A percentile compares a stretch with the other conserved stretches of the same genome.
These are phyloP conservation scores for Leucopsar rothschildi DNA, from an alignment of 2,113 vertebrate species.

Conservation along the genomic window DNA sequence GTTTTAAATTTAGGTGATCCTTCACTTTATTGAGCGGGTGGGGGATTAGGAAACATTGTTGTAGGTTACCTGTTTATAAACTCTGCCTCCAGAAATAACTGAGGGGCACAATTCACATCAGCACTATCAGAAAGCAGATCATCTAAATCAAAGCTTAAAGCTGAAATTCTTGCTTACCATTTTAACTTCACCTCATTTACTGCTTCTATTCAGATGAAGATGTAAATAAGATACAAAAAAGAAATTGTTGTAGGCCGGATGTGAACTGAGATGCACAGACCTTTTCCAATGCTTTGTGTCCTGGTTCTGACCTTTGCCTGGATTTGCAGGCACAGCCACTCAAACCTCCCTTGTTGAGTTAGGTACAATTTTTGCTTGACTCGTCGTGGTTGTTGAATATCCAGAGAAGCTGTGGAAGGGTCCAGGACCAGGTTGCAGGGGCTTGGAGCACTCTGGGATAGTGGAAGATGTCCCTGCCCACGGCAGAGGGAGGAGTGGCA, in stretches of 20 bases:
- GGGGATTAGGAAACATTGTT: constrained; percentile 37
- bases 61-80: constrained; percentile 48
- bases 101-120: background rate
- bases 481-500: background rate
- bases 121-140: constrained; percentile 14
- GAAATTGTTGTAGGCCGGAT: background rate
- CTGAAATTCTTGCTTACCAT: constrained; percentile 13
- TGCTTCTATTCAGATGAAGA: constrained; percentile 11
- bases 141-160: constrained; percentile 1
- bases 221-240: constrained; percentile 26
- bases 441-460: background rate
- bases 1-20: constrained; percentile 58
- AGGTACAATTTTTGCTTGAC: fast-evolving
- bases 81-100: constrained; percentile 47
- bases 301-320: background rate
- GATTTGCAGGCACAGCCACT: background rate
- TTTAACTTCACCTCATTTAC: background rate
- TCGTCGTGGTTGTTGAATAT: fast-evolving
- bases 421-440: background rate
- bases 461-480: background rate
- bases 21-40: constrained; percentile 6
- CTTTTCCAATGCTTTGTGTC: background rate
- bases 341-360: fast-evolving
- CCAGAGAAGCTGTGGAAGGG: background rate
- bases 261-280: background rate